Evolutionary conservation across 2,797 vertebrate genomes (phyloP).

Genomic region (Sarcophilus harrisii): DNA sequence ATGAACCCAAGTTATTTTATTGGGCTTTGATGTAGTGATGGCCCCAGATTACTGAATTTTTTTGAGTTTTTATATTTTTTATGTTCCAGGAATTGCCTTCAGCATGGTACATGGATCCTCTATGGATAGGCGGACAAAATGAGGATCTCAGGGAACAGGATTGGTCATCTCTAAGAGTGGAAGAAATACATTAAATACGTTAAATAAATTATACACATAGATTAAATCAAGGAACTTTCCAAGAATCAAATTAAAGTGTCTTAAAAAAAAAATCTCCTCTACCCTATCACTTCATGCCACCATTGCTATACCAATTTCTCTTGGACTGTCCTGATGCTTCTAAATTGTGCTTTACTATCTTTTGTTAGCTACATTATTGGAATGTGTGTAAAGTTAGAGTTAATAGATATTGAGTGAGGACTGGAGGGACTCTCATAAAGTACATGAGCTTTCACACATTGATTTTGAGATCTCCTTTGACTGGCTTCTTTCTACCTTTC

Average conservation of each 20-base stretch:
- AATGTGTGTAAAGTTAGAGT: conserved; percentile 33
- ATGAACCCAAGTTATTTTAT: neutral
- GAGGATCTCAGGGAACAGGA: neutral
- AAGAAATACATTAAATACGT: neutral
- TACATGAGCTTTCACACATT: neutral
- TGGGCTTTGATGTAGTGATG: neutral
- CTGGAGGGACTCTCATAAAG: neutral
- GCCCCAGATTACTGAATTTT: neutral
- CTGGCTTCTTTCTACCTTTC: neutral
- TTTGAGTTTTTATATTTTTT: neutral
- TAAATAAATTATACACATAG: neutral
- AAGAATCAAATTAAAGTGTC: neutral
- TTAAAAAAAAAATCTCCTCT: neutral
- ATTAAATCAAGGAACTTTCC: neutral
- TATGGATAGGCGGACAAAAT: neutral
- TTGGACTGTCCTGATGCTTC: neutral
- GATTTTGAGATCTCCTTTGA: conserved; percentile 12
- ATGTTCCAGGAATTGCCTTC: neutral
- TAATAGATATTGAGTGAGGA: conserved; percentile 15
- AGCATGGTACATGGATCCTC: neutral
- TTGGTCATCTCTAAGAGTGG: neutral
- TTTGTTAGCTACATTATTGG: conserved; percentile 4
- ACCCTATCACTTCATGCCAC: neutral
- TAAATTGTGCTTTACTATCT: neutral
- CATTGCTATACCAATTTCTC: neutral